phyloP scores from a whole-genome alignment of 2,113 vertebrate genomes.

The Illadopsis cleaveri region DNA sequence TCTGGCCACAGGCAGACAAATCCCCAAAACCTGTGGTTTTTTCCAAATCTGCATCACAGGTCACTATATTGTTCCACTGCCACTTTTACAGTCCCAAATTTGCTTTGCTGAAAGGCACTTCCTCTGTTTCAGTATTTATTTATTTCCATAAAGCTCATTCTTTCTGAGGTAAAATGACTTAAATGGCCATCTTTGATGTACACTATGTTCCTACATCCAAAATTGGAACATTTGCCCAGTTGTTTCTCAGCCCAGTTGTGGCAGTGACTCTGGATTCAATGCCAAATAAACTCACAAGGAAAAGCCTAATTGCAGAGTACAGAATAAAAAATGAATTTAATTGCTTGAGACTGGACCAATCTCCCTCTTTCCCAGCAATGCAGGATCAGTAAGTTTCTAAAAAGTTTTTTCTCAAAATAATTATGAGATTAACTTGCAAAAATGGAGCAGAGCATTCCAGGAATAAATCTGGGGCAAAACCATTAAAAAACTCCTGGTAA shows the following conservation, averaged over 20 bases:
- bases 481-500: neutral
- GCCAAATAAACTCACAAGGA: neutral
- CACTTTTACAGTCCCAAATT: neutral
- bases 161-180: neutral
- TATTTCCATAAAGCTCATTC: neutral
- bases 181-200: neutral
- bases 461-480: neutral
- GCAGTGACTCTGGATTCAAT: neutral
- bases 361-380: neutral
- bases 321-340: neutral
- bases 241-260: neutral
- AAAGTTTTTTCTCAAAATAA: neutral
- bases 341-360: neutral
- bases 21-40: neutral
- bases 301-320: neutral
- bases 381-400: neutral
- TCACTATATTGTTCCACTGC: neutral
- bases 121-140: neutral
- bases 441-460: neutral
- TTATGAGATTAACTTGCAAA: neutral
- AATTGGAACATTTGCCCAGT: rapidly evolving
- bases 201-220: neutral
- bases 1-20: neutral
- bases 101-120: neutral
- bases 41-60: neutral